These are phyloP conservation scores for Erpornis zantholeuca DNA, from an alignment of 2,113 vertebrate species.

Conservation along the genomic window DNA sequence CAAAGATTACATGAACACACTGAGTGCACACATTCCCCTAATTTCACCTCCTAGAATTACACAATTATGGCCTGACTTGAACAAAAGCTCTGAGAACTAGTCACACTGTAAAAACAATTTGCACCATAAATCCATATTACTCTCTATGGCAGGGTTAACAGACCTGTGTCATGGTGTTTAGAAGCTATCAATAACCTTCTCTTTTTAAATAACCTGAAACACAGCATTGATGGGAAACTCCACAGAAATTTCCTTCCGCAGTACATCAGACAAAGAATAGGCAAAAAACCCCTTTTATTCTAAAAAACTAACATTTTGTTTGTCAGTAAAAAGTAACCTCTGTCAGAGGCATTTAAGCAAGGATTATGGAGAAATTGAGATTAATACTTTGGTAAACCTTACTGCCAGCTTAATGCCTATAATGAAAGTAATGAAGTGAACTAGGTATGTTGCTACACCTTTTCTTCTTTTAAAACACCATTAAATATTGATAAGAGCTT, in stretches of 20 bases:
- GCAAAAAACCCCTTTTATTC: background rate
- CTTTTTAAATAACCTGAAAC: background rate
- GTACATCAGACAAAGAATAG: background rate
- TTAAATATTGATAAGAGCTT: background rate
- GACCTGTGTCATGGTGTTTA: background rate
- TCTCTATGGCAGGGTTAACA: background rate
- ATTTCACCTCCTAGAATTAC: background rate
- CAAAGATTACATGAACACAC: accelerated
- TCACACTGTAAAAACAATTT: background rate
- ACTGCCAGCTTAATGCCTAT: background rate
- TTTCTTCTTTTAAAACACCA: background rate
- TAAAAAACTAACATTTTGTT: background rate
- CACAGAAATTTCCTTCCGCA: background rate
- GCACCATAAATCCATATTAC: background rate
- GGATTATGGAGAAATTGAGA: background rate
- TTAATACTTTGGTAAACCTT: background rate
- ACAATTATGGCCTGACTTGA: background rate
- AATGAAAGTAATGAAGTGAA: background rate
- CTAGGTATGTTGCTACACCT: background rate
- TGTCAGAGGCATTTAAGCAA: background rate
- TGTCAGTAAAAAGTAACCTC: background rate
- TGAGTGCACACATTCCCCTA: background rate
- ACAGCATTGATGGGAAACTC: background rate
- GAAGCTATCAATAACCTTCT: background rate
- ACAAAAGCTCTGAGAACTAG: background rate